Conservation (phyloP, 2,113 vertebrate species). For the Nipponia nippon region DNA sequence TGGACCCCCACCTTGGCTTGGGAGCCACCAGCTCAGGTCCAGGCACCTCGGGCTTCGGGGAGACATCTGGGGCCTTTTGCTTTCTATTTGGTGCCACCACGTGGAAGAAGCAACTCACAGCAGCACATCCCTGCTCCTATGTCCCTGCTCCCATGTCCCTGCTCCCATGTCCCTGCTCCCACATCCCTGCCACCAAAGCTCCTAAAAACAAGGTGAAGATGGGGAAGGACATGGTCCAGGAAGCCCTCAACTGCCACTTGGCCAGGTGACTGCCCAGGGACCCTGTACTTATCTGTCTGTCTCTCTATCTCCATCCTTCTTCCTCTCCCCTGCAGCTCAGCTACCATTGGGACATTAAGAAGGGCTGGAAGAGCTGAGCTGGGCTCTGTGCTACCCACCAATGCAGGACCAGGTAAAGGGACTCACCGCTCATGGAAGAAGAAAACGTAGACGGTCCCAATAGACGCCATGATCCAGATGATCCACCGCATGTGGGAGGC, state of each 20-base stretch:
- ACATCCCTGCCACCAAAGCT: background rate
- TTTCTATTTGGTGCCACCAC: conserved; percentile 52
- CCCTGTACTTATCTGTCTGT: background rate
- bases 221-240: background rate
- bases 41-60: fast-evolving
- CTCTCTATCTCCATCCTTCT: background rate
- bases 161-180: background rate
- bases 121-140: background rate
- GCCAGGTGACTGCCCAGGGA: background rate
- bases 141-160: background rate
- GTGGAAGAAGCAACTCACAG: conserved; percentile 8
- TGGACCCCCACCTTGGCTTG: background rate
- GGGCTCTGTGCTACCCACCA: background rate
- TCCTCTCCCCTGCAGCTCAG: background rate
- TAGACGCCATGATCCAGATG: conserved; percentile 94
- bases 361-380: background rate
- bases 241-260: background rate
- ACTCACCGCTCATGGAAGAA: conserved; percentile 93
- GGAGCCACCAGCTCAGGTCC: background rate
- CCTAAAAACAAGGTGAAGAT: background rate
- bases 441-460: conserved; percentile 89
- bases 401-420: fast-evolving
- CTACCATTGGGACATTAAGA: fast-evolving
- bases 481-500: conserved; percentile 93
- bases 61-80: background rate